Percentiles rank a stretch among this genome's conserved stretches.
Evolutionary conservation across 2,113 vertebrate genomes (phyloP).

Genomic region (Malurus elegans): DNA sequence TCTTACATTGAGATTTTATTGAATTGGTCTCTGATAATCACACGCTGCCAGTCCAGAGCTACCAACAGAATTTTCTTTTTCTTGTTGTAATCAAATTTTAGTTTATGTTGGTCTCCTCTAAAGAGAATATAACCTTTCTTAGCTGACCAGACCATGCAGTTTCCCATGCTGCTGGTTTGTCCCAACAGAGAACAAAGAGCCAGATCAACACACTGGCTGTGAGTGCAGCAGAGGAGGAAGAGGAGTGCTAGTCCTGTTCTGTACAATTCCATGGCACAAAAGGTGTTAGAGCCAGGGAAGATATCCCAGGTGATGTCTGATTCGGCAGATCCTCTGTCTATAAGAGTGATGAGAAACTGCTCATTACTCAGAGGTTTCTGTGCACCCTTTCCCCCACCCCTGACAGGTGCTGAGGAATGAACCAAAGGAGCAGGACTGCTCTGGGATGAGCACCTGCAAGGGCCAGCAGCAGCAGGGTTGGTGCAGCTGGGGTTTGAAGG

Average conservation of each 20-base stretch:
- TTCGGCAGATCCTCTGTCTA: neutral
- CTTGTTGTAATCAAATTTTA: neutral
- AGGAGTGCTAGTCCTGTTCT: neutral
- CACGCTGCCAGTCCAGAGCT: neutral
- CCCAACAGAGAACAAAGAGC: neutral
- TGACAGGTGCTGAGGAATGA: neutral
- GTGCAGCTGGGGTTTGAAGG: neutral
- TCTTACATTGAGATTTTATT: neutral
- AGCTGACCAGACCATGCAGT: neutral
- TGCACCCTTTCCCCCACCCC: neutral
- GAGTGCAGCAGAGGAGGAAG: neutral
- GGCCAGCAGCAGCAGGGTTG: neutral
- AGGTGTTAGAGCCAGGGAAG: neutral
- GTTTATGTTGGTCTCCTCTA: neutral
- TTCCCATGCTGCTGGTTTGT: neutral
- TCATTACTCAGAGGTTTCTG: neutral
- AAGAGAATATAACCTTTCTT: neutral
- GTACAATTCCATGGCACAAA: neutral
- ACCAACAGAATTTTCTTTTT: neutral
- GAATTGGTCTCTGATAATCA: neutral
- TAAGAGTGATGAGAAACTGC: neutral
- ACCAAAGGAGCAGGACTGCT: neutral
- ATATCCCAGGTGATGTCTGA: neutral
- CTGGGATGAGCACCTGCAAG: rapidly evolving
- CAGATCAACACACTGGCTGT: neutral